Evolutionary conservation across 2,113 vertebrate genomes (phyloP).

Genomic region (Neogale vison): DNA sequence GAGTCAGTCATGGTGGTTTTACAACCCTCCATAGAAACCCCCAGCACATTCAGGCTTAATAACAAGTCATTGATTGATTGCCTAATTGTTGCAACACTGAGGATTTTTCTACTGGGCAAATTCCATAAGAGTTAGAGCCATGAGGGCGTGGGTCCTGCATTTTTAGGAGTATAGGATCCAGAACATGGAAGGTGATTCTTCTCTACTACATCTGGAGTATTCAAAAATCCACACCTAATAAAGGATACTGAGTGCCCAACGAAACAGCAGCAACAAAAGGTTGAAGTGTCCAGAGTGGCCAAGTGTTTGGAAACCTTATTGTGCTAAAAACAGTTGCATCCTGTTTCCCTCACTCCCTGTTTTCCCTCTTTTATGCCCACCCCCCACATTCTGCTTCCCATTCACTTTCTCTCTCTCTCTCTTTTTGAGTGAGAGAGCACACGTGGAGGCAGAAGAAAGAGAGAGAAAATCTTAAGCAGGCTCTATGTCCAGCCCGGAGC

Average conservation of each 20-base stretch:
- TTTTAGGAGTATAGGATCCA: not conserved
- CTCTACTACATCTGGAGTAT: not conserved
- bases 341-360: not conserved
- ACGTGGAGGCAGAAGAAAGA: not conserved
- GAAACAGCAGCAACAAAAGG: not conserved
- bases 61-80: not conserved
- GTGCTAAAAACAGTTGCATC: not conserved
- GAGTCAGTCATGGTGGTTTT: not conserved
- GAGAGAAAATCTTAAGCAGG: not conserved
- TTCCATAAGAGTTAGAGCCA: not conserved
- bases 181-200: not conserved
- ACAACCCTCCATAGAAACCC: not conserved
- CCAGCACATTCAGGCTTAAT: not conserved
- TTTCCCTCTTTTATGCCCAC: not conserved
- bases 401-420: not conserved
- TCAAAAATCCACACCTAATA: not conserved
- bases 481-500: not conserved
- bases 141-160: not conserved
- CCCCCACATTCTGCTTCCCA: not conserved
- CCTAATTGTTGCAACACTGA: not conserved
- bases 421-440: not conserved
- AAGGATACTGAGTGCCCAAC: not conserved
- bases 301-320: not conserved
- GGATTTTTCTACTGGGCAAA: not conserved
- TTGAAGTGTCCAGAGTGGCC: not conserved